These are phyloP conservation scores for Neomicropteryx cornuta DNA, from an alignment of 1,140 invertebrate genomes.

Conservation along the genomic window DNA sequence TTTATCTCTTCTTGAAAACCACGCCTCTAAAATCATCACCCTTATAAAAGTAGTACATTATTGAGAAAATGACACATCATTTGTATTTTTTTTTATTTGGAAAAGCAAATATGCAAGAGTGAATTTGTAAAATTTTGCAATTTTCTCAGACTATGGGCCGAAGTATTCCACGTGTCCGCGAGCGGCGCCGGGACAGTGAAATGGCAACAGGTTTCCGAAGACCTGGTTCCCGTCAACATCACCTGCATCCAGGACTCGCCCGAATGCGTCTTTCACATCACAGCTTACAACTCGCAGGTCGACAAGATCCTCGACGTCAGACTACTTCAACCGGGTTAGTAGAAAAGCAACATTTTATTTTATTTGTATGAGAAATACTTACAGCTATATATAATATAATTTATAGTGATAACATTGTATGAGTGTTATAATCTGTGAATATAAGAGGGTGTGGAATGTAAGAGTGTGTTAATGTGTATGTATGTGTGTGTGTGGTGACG, in stretches of 20 bases:
- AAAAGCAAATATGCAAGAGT: too few relatives aligned
- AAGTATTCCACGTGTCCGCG: constrained; percentile 92
- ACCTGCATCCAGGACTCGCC: constrained; percentile 93
- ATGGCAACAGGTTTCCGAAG: constrained; percentile 96
- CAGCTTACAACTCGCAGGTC: constrained; percentile 95
- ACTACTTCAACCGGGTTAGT: constrained; percentile 88
- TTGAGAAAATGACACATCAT: background rate
- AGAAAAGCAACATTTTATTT: too few relatives aligned
- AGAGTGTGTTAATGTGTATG: too few relatives aligned
- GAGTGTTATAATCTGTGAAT: too few relatives aligned
- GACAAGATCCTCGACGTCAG: constrained; percentile 96
- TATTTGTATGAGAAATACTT: too few relatives aligned
- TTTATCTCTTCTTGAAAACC: too few relatives aligned
- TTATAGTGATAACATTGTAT: too few relatives aligned
- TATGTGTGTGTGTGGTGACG: too few relatives aligned
- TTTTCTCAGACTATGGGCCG: constrained; percentile 82
- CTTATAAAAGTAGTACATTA: too few relatives aligned
- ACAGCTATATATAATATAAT: too few relatives aligned
- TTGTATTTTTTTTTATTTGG: background rate
- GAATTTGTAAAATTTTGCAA: constrained; percentile 21
- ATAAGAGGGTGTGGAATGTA: too few relatives aligned
- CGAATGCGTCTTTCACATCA: constrained; percentile 94
- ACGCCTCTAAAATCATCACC: too few relatives aligned
- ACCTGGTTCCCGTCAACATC: constrained; percentile 95
- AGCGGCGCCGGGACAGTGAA: constrained; percentile 81